Evolutionary conservation across 2,888 invertebrate species (phyloP).

Genomic region (Bugula neritina): DNA sequence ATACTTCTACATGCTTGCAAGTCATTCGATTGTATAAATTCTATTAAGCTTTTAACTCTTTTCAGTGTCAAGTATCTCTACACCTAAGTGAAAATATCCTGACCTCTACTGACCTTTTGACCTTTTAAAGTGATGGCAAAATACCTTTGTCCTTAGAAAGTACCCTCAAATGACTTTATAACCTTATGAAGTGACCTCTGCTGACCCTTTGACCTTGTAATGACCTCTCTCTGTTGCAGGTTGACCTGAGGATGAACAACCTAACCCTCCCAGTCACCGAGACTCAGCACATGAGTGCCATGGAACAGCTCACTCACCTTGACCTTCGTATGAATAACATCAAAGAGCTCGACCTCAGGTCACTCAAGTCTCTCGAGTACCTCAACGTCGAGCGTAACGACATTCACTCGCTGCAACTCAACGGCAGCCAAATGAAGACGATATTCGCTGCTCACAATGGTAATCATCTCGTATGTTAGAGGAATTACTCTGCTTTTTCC

Average conservation of each 20-base stretch:
- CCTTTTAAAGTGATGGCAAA: no score
- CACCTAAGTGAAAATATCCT: no score
- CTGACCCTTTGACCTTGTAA: neutral
- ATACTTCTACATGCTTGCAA: no score
- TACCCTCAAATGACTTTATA: no score
- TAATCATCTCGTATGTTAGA: conserved; percentile 32
- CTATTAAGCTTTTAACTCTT: no score
- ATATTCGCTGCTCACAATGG: conserved; percentile 53
- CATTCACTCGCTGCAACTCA: conserved; percentile 50
- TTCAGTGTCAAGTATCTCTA: no score
- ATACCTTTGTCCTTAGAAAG: no score
- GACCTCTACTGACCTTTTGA: no score
- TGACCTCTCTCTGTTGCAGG: no score
- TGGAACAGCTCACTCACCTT: conserved; percentile 51
- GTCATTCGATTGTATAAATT: no score
- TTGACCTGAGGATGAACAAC: conserved; percentile 51
- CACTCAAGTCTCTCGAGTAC: conserved; percentile 50
- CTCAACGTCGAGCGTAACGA: conserved; percentile 53
- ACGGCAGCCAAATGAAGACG: conserved; percentile 51
- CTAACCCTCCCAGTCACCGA: conserved; percentile 46
- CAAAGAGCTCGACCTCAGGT: conserved; percentile 50
- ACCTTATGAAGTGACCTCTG: no score
- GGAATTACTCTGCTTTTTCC: neutral
- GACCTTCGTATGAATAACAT: conserved; percentile 54
- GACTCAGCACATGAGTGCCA: conserved; percentile 44